A percentile compares a stretch with the other conserved stretches of the same genome.
Conservation (phyloP, 2,797 vertebrate species). For the Phoeniculus purpureus region DNA sequence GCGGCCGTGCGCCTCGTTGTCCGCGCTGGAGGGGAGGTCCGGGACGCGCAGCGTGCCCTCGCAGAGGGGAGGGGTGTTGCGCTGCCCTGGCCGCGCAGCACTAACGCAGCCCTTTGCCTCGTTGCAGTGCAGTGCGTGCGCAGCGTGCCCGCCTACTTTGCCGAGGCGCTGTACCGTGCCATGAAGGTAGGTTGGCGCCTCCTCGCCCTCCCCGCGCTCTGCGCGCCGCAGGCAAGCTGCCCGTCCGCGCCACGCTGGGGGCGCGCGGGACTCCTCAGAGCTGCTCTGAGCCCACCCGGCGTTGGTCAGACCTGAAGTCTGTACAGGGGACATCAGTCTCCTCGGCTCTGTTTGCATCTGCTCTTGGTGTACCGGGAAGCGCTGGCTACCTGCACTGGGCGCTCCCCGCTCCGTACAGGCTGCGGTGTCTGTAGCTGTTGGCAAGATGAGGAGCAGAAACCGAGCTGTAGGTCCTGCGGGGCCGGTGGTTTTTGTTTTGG, state of each 20-base stretch:
- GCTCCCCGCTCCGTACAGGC: background rate
- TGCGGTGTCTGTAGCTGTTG: background rate
- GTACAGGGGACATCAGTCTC: background rate
- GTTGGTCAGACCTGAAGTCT: background rate
- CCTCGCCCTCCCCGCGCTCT: background rate
- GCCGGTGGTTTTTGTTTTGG: background rate
- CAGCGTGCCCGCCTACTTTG: conserved; percentile 90
- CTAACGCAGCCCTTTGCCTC: background rate
- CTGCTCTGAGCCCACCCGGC: rapidly evolving
- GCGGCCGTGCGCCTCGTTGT: background rate
- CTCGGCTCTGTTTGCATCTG: background rate
- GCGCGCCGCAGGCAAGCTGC: background rate
- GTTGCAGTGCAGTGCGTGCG: conserved; percentile 87
- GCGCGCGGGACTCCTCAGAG: background rate
- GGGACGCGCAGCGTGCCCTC: background rate
- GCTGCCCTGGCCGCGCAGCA: background rate
- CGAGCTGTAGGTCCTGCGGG: background rate
- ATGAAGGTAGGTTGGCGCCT: conserved; percentile 85
- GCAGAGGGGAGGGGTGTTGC: background rate
- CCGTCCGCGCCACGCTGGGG: background rate
- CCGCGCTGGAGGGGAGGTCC: background rate
- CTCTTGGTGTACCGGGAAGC: background rate
- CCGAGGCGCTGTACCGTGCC: conserved; percentile 85
- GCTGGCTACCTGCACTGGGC: background rate
- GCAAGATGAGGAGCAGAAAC: background rate